These are phyloP conservation scores for Hypsopygia costalis DNA, from an alignment of 2,888 invertebrate genomes.

Conservation along the genomic window DNA sequence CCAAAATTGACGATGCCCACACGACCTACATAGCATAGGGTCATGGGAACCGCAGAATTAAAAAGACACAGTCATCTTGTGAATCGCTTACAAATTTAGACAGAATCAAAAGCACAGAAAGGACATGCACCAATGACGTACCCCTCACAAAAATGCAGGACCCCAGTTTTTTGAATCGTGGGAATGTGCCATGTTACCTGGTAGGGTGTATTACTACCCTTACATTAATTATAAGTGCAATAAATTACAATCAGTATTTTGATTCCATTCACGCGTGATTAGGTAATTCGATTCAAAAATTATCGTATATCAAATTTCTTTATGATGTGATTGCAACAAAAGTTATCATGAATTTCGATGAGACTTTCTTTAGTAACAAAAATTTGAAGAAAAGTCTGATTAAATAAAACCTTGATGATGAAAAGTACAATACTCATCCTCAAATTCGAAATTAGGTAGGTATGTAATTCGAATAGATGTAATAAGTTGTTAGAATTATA, in stretches of 20 bases:
- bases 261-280: constrained; percentile 58
- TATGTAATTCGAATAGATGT: too few species aligned
- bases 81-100: constrained; percentile 37
- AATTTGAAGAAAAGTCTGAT: too few species aligned
- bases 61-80: constrained; percentile 28
- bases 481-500: too few species aligned
- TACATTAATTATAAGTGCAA: constrained; percentile 64
- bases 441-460: too few species aligned
- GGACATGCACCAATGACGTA: constrained; percentile 52
- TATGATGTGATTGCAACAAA: constrained; percentile 2
- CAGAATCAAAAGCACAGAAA: constrained; percentile 33
- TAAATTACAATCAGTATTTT: constrained; percentile 74
- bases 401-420: too few species aligned
- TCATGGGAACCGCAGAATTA: constrained; percentile 24
- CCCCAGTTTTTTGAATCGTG: constrained; percentile 62
- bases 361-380: too few species aligned
- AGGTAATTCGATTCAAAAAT: constrained; percentile 43
- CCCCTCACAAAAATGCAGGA: constrained; percentile 58
- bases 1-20: neutral
- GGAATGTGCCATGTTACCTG: constrained; percentile 58
- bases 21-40: constrained; percentile 12
- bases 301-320: constrained; percentile 18
- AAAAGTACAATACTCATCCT: too few species aligned
- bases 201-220: constrained; percentile 50
- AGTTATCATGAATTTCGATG: neutral